A percentile compares a stretch with the other conserved stretches of the same genome.
Conservation (phyloP, 2,888 invertebrate genomes). For the Bursaphelenchus okinawaensis region DNA sequence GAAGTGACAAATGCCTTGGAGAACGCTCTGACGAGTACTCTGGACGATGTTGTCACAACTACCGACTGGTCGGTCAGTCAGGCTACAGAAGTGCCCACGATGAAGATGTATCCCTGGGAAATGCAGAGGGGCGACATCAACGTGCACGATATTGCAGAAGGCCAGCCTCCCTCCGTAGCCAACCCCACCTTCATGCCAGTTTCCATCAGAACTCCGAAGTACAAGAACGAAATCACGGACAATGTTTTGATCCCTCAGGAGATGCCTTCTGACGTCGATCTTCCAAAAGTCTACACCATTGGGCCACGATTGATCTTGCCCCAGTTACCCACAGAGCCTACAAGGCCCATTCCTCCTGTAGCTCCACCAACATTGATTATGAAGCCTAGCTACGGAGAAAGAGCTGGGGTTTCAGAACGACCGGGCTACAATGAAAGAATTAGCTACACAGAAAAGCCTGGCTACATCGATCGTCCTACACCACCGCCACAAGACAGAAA, state of each 20-base stretch:
- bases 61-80: not conserved
- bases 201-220: not conserved
- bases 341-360: not conserved
- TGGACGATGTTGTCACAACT: not conserved
- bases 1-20: conserved; percentile 3
- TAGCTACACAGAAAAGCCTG: too few relatives aligned
- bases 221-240: not conserved
- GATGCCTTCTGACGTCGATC: conserved; percentile 6
- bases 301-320: conserved; percentile 4
- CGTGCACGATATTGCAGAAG: not conserved
- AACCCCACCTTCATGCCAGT: conserved; percentile 1
- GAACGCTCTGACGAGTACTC: not conserved
- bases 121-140: conserved; percentile 10
- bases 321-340: not conserved
- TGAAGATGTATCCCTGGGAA: conserved; percentile 3
- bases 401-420: not conserved
- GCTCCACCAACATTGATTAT: conserved; percentile 11
- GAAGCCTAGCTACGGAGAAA: not conserved
- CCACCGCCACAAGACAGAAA: not conserved
- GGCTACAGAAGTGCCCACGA: conserved; percentile 3
- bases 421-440: too few relatives aligned
- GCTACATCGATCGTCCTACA: too few relatives aligned
- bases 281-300: conserved; percentile 2
- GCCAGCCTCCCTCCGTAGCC: not conserved
- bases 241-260: conserved; percentile 10